Base-by-base conservation (phyloP, 2,888 invertebrate genomes). In the Meiosimyza decipiens region DNA sequence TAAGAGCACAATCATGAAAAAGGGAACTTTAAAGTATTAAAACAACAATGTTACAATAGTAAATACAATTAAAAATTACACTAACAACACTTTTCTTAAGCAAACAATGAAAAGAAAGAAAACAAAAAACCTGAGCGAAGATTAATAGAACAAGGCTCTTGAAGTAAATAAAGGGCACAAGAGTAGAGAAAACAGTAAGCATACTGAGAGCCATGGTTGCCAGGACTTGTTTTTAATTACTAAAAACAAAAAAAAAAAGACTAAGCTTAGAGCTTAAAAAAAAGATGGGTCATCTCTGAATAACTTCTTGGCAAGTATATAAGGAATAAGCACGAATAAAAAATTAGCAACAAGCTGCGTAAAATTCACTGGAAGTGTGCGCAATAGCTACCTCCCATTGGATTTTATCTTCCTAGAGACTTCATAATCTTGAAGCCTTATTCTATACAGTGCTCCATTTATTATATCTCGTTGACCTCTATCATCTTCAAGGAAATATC, bases 1-100 rank as follows among this genome's bases (percentile, higher is more conserved):
- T 22, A 18, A 55, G 11, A 55, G 18, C 9, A 40, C 40, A 40
- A 40, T 28, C 28, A 28, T 28, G 28, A 40, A 40, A 40, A 40
- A 40, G 4, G 40, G 9, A 40, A 40, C 40, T 40, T 40, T 40
- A 16, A 55, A 55, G 11, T 22, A 55, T 28, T 22, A 55, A 15
- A 55, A 15, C 55, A 55, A 63, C 63, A 63, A 63, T 18, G 47
- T 47, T 49, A 15, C 50, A 49, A 16, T 63, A 18, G 63, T 22
- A 63, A 63, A 63, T 63, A 63, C 50, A 63, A 63, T 63, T 18
- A 18, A 50, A 63, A 63, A 50, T 16, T 15, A 18, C 63, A 63
- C 50, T 40, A 49, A 49, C 12, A 63, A 63, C 18, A n/a, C 50
- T 40, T 40, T 62, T 11, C 15, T 33, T 15, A 18, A 63, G 47